Evolutionary conservation across 2,113 vertebrate species (phyloP).

Genomic region (Caranx ignobilis): DNA sequence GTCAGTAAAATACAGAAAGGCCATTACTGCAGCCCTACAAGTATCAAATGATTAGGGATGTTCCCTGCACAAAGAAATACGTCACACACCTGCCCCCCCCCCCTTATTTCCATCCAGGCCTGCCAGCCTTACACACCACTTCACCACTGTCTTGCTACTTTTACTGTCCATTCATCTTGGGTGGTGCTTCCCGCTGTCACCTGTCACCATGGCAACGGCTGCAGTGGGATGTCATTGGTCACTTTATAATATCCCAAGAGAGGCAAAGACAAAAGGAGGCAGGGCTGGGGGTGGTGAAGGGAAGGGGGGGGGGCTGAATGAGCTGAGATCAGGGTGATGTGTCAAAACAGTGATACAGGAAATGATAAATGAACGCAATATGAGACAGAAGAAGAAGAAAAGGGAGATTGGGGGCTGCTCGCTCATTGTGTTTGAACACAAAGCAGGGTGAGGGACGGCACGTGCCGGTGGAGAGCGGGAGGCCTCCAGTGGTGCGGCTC

Average conservation of each 20-base stretch:
- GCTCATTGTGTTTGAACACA: slow-evolving; percentile 44
- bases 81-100: not conserved
- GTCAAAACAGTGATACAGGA: not conserved
- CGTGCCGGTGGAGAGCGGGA: slow-evolving; percentile 45
- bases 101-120: slow-evolving; percentile 12
- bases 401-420: slow-evolving; percentile 16
- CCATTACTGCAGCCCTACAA: not conserved
- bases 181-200: slow-evolving; percentile 67
- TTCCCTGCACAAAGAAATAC: slow-evolving; percentile 3
- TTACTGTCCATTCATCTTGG: slow-evolving; percentile 70
- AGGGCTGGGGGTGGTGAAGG: not conserved
- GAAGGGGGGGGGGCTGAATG: not conserved
- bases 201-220: slow-evolving; percentile 71
- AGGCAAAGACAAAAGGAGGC: not conserved
- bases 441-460: slow-evolving; percentile 41
- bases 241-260: slow-evolving; percentile 53
- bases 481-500: slow-evolving; percentile 52
- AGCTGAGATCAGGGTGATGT: not conserved
- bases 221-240: slow-evolving; percentile 66
- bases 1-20: not conserved
- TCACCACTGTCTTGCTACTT: slow-evolving; percentile 41
- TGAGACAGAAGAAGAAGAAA: slow-evolving; percentile 5
- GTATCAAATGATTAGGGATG: not conserved
- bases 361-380: slow-evolving; percentile 41
- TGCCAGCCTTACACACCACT: slow-evolving; percentile 22